phyloP scores from a whole-genome alignment of 2,797 vertebrate species.

The Rhinatrema bivittatum region DNA sequence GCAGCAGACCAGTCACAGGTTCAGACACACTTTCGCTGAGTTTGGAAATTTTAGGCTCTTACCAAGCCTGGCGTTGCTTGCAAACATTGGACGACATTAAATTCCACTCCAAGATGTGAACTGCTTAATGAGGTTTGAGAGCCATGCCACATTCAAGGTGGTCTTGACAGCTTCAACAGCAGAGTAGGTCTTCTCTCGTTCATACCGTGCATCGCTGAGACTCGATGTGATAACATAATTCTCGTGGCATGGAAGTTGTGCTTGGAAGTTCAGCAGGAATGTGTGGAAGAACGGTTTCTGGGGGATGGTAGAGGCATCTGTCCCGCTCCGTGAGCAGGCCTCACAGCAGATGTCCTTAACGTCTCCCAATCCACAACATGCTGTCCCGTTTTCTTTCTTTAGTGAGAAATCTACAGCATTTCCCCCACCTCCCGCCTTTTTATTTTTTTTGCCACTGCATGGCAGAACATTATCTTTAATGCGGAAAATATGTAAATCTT shows the following conservation, averaged over 20 bases:
- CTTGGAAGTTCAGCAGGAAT: conserved; percentile 55
- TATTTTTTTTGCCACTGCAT: conserved; percentile 40
- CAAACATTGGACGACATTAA: no score
- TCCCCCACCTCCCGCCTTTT: conserved; percentile 24
- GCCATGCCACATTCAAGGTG: no score
- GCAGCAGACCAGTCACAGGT: no score
- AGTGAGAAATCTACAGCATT: conserved; percentile 32
- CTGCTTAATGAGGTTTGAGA: no score
- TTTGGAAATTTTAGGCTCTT: no score
- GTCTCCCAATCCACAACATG: conserved; percentile 62
- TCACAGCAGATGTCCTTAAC: conserved; percentile 63
- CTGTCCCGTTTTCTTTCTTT: conserved; percentile 59
- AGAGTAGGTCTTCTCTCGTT: no score
- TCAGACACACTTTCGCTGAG: no score
- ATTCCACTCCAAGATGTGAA: no score
- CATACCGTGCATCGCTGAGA: no score
- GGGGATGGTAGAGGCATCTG: conserved; percentile 59
- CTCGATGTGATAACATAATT: conserved; percentile 38
- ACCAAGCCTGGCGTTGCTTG: no score
- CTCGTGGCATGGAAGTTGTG: conserved; percentile 43
- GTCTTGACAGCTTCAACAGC: no score
- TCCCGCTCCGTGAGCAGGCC: conserved; percentile 54
- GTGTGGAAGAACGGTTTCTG: conserved; percentile 56
- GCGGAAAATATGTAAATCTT: conserved; percentile 77
- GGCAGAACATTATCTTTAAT: conserved; percentile 63